Evolutionary conservation across 1,140 invertebrate genomes (phyloP), one percentile per base, ranked within the genome.

Genomic region (Paralvinella palmiformis): DNA sequence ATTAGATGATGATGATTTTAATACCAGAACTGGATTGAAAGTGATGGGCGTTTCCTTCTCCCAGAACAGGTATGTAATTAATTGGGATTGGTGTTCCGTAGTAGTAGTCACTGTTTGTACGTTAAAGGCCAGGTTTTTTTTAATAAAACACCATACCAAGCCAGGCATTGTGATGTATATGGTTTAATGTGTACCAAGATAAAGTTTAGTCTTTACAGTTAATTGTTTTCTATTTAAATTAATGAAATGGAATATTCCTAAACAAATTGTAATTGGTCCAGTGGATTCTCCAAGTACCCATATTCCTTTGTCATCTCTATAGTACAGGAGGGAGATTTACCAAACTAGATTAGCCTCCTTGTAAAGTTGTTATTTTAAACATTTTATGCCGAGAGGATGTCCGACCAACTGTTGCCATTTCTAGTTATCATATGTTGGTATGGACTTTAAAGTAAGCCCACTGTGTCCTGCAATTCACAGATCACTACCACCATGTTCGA

Each of bases 41-140:
- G 88, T 96, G 0, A 86, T 98, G 84, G 89, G 89, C 0, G 72
- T 99, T 4, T 88, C 92, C 6, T 98, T 92, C 75, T 88, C 91
- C 15, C 87, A 90, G 3, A 91, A 96, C 76, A 87, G 87, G 79
- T 81, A 69, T 69, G 71, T 64, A 15, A n/a, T 17, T 29, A 29
- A n/a, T 17, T 56, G 24, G 20, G 53, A 4, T 56, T 20, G 17
- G 29, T 56, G 53, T 48, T n/a, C 27, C n/a, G n/a, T n/a, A n/a
- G n/a, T 2, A 20, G 44, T 2, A 4, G 10, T 48, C n/a, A 20
- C 2, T 48, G 44, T 48, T 2, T 48, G 44, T 10, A 24, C 27
- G 44, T 48, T n/a, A 20, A n/a, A 20, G 44, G n/a, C 2, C 3
- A 7, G 24, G 48, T 20, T 10, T 22, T 22, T 52, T 10, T 52